Percentiles rank a stretch among this genome's conserved stretches.
phyloP scores from a whole-genome alignment of 2,113 vertebrate genomes.

The Ovis canadensis region DNA sequence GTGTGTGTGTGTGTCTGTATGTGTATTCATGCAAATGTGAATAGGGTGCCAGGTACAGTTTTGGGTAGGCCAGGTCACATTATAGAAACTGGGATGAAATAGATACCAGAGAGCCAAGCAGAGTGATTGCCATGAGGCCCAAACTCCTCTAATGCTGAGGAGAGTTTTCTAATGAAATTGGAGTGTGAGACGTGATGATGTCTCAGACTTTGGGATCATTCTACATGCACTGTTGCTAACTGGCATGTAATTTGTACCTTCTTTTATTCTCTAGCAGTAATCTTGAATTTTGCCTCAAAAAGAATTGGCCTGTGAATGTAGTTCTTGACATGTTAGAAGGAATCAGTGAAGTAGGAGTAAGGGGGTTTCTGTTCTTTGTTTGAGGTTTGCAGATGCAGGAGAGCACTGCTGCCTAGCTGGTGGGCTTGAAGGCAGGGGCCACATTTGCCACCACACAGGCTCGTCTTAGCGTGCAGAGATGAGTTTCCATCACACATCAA shows the following conservation, averaged over 20 bases:
- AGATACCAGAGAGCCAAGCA: background rate
- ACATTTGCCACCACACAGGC: background rate
- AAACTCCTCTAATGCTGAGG: background rate
- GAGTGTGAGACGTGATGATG: background rate
- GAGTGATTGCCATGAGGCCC: background rate
- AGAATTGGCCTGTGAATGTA: background rate
- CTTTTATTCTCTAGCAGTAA: background rate
- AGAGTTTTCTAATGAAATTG: background rate
- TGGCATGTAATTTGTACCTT: background rate
- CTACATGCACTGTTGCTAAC: background rate
- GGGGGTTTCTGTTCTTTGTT: background rate
- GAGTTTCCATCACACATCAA: background rate
- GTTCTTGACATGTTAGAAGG: background rate
- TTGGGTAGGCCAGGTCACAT: background rate
- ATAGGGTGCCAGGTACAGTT: background rate
- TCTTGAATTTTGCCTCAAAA: background rate
- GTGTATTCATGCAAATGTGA: no score
- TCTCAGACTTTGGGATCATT: background rate
- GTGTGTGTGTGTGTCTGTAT: rapidly evolving
- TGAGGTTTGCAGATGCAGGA: background rate
- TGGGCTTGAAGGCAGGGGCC: background rate
- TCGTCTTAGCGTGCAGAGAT: background rate
- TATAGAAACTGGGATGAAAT: background rate
- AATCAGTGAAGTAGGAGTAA: background rate
- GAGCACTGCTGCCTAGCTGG: background rate